Conservation (phyloP, 2,888 invertebrate species). For the Melieria picta region DNA sequence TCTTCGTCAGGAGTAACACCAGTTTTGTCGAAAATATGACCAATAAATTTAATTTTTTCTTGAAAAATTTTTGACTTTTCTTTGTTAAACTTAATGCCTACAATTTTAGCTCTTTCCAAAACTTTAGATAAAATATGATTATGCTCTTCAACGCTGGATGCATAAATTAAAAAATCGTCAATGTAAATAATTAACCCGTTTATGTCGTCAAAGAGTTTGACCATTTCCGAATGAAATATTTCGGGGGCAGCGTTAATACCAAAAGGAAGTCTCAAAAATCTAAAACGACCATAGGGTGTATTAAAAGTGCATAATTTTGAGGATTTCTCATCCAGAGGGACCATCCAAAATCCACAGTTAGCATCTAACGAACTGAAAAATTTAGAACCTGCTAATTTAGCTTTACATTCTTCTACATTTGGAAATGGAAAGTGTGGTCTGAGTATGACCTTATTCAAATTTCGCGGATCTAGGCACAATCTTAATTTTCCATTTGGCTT, state of each 20-base stretch:
- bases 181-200: conserved; percentile 26
- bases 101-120: conserved; percentile 21
- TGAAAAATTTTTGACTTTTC: conserved; percentile 11
- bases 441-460: too few species aligned
- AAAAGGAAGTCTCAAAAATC: conserved; percentile 38
- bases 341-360: conserved; percentile 42
- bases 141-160: conserved; percentile 20
- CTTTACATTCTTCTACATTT: conserved; percentile 32
- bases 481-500: conserved; percentile 31
- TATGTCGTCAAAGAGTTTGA: conserved; percentile 26
- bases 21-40: conserved; percentile 17
- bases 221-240: not conserved
- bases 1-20: conserved; percentile 11
- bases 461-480: not conserved
- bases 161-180: conserved; percentile 32
- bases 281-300: conserved; percentile 44
- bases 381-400: conserved; percentile 29
- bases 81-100: conserved; percentile 31
- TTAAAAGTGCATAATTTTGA: conserved; percentile 45
- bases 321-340: conserved; percentile 42
- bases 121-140: conserved; percentile 19
- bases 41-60: conserved; percentile 22
- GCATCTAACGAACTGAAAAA: conserved; percentile 34
- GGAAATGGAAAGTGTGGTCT: conserved; percentile 15
- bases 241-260: conserved; percentile 34